These are phyloP conservation scores for Corapipo altera DNA, from an alignment of 2,113 vertebrate species.

Conservation along the genomic window DNA sequence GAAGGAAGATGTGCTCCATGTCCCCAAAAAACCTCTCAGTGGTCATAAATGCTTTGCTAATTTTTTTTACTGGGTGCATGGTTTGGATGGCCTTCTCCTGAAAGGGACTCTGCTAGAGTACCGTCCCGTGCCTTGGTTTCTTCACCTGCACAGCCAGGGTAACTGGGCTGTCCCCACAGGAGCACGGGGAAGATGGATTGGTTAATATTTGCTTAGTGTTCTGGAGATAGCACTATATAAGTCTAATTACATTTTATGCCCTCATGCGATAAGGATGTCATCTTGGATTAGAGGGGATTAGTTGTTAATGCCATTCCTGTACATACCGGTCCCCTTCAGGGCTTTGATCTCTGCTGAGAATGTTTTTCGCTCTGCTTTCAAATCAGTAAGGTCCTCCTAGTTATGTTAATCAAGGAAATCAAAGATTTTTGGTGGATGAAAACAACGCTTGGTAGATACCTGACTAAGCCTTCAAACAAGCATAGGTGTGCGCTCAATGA, in stretches of 20 bases:
- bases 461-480: background rate
- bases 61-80: background rate
- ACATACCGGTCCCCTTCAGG: slow-evolving; percentile 35
- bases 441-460: background rate
- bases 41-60: background rate
- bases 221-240: slow-evolving; percentile 44
- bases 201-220: slow-evolving; percentile 42
- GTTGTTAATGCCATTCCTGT: slow-evolving; percentile 66
- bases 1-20: fast-evolving
- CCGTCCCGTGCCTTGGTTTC: background rate
- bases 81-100: background rate
- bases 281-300: slow-evolving; percentile 63
- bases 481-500: background rate
- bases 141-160: background rate
- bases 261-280: slow-evolving; percentile 57
- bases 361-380: background rate
- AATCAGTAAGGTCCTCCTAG: background rate
- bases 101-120: background rate
- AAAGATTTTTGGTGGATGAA: background rate
- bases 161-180: background rate
- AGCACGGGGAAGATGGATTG: background rate
- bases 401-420: background rate
- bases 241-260: slow-evolving; percentile 48
- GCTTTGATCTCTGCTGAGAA: slow-evolving; percentile 40
- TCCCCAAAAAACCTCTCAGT: background rate